These are phyloP conservation scores for Stercorarius parasiticus DNA, from an alignment of 2,113 vertebrate species.

Conservation along the genomic window DNA sequence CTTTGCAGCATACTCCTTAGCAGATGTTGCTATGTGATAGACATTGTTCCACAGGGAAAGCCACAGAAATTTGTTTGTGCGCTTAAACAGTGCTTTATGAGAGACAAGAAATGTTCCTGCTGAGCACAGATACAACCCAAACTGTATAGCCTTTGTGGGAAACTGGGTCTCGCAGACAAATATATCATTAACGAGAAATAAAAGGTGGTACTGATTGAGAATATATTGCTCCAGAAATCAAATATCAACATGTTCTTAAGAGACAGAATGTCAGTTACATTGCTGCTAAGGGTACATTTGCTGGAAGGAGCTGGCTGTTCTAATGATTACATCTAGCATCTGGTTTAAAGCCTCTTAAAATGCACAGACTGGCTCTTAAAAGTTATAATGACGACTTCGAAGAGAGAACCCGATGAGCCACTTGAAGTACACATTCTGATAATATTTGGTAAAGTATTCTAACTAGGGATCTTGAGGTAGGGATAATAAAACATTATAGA, in stretches of 20 bases:
- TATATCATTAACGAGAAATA: conserved; percentile 15
- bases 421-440: background rate
- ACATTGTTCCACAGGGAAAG: conserved; percentile 34
- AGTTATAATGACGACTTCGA: background rate
- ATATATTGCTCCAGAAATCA: conserved; percentile 7
- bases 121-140: background rate
- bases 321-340: background rate
- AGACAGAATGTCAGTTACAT: background rate
- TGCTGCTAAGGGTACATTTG: background rate
- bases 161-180: background rate
- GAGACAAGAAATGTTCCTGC: background rate
- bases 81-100: conserved; percentile 7
- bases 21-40: conserved; percentile 57
- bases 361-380: background rate
- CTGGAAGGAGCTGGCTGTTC: background rate
- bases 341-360: background rate
- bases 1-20: conserved; percentile 11
- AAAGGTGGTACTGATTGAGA: background rate
- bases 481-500: background rate
- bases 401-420: background rate
- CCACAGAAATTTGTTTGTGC: conserved; percentile 16
- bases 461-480: background rate
- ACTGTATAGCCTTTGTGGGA: background rate
- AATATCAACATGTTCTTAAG: background rate
- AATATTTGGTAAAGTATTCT: background rate